phyloP scores from a whole-genome alignment of 2,113 vertebrate genomes.

The Scolopax mira region DNA sequence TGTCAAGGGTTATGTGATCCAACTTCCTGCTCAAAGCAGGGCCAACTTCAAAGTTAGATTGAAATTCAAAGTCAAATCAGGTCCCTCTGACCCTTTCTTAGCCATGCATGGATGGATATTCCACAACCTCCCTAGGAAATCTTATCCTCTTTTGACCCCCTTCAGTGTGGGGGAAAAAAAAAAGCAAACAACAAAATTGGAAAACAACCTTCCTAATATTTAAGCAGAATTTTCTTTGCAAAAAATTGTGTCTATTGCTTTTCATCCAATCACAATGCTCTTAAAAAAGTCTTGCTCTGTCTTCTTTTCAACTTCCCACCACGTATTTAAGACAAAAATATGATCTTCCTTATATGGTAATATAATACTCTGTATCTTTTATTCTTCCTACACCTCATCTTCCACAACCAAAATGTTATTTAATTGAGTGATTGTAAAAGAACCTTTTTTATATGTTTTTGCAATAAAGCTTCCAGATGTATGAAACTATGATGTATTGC shows the following conservation, averaged over 20 bases:
- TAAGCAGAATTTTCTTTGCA: not conserved
- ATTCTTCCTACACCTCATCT: not conserved
- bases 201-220: not conserved
- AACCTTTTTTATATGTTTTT: not conserved
- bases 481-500: not conserved
- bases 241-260: not conserved
- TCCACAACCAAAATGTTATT: not conserved
- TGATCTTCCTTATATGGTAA: not conserved
- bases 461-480: not conserved
- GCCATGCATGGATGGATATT: not conserved
- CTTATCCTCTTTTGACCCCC: not conserved
- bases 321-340: not conserved
- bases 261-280: not conserved
- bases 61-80: not conserved
- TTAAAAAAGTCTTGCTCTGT: not conserved
- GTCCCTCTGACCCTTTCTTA: not conserved
- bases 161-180: rapidly evolving
- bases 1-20: not conserved
- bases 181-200: rapidly evolving
- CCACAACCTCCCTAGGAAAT: not conserved
- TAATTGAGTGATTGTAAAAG: not conserved
- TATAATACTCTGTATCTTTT: not conserved
- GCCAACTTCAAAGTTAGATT: not conserved
- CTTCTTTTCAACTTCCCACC: not conserved
- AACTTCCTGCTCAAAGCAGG: not conserved